Evolutionary conservation across 92 coral and sea anemone species (phyloP).

Genomic region (Diadumene lineata): DNA sequence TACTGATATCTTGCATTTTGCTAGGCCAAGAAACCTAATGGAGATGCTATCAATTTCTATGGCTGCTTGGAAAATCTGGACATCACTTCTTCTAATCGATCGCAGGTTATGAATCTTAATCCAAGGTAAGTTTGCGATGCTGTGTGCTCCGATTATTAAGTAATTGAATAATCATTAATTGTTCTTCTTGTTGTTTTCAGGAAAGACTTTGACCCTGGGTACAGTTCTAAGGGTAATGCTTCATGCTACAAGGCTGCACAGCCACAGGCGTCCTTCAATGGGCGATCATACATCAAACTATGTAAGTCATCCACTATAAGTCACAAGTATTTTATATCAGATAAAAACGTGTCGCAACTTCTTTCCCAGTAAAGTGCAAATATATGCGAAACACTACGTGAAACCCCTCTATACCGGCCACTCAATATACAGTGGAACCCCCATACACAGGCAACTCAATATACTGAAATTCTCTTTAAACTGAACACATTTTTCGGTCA

Average conservation of each 20-base stretch:
- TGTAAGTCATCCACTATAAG: constrained; percentile 32
- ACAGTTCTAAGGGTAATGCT: constrained; percentile 42
- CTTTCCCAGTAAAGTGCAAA: too few species aligned
- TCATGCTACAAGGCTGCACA: constrained; percentile 54
- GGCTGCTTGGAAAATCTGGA: constrained; percentile 44
- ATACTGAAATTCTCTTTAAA: too few species aligned
- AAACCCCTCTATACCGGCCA: too few species aligned
- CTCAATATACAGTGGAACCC: too few species aligned
- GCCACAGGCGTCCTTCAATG: constrained; percentile 72
- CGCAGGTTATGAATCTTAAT: constrained; percentile 32
- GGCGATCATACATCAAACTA: constrained; percentile 56
- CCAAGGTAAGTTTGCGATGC: constrained; percentile 50
- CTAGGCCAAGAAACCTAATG: constrained; percentile 11
- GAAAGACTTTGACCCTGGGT: constrained; percentile 45
- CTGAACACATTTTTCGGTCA: too few species aligned
- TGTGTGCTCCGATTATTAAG: too few species aligned
- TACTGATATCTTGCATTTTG: too few species aligned
- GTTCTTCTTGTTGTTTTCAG: constrained; percentile 24
- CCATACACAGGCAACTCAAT: too few species aligned
- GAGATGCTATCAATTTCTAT: constrained; percentile 40
- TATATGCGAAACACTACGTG: too few species aligned
- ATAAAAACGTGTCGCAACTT: too few species aligned
- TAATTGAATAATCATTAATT: neutral
- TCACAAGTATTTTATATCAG: too few species aligned
- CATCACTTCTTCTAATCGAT: constrained; percentile 41